Evolutionary conservation across 2,113 vertebrate genomes (phyloP), one percentile per base, ranked within the genome.

Genomic region (Cyprinus carpio): DNA sequence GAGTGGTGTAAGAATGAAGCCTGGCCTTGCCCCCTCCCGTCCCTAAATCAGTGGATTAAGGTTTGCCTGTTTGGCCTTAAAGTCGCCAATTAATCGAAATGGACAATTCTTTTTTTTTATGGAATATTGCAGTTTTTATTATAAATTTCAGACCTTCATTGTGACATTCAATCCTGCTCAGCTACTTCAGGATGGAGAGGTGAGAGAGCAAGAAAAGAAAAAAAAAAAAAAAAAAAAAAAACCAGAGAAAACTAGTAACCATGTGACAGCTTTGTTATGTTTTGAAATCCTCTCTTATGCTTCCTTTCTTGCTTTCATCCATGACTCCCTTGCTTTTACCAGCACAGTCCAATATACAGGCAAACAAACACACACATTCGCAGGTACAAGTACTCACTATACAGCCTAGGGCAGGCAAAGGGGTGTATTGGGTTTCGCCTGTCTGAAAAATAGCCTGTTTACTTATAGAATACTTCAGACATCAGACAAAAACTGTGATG

Each of bases 401-500:
- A 12, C 3, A 46, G 43, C 3, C 2, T 2, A 83, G 40, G 84
- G n/a, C n/a, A 49, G n/a, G 72, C 2, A 46, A 54, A 29, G 43
- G 37, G 58, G 65, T 49, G 72, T 62, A 83, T 76, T 65, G 76
- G 6, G 29, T 40, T 62, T 72, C 64, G 12, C 78, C 64, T 62
- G 18, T 75, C 81, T 88, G 87, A 88, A 81, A 82, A 88, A 88
- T 83, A 77, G 83, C 84, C 87, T 84, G 81, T 88, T 85, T 75
- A 74, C 84, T 81, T 83, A 80, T 64, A 20, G 75, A 84, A 82
- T 58, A 81, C 46, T 27, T 88, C 82, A 88, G 85, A 88, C 60
- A 81, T 88, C 82, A 86, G 85, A 88, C 60, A 81, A 67, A 54
- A 71, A 88, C 82, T 84, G 82, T 88, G 87, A 88, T 88, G 72